phyloP scores from a whole-genome alignment of 2,797 vertebrate species.

The Eremophila alpestris region DNA sequence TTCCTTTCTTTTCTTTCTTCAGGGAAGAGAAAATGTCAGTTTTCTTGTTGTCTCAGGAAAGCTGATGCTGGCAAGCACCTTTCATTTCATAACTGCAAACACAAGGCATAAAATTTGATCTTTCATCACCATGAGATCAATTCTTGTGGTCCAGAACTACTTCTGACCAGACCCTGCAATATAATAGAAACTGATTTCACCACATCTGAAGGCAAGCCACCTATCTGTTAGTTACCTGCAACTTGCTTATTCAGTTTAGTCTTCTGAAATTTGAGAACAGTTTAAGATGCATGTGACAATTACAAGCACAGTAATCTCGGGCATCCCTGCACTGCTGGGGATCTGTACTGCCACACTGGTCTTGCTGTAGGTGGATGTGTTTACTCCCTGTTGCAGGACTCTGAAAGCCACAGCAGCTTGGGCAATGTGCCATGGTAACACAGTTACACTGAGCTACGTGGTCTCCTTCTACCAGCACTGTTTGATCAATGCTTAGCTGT shows the following conservation, averaged over 20 bases:
- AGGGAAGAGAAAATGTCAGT: neutral
- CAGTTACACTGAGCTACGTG: rapidly evolving
- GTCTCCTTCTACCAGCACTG: neutral
- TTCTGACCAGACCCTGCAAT: neutral
- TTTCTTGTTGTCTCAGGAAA: slow-evolving; percentile 2
- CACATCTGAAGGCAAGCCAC: neutral
- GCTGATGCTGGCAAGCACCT: neutral
- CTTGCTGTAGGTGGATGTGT: neutral
- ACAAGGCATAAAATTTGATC: slow-evolving; percentile 18
- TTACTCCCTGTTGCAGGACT: neutral
- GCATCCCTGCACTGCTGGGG: neutral
- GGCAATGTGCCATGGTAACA: neutral
- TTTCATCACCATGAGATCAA: neutral
- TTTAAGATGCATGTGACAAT: neutral
- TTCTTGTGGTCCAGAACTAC: neutral
- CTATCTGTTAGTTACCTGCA: neutral
- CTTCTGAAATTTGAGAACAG: neutral
- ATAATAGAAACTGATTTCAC: neutral
- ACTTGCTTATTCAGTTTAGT: neutral
- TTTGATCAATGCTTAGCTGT: neutral
- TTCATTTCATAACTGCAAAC: neutral
- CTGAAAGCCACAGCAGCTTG: neutral
- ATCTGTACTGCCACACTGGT: neutral
- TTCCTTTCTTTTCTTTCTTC: neutral
- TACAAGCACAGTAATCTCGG: neutral